These are phyloP conservation scores for Coremacera marginata DNA, from an alignment of 2,888 invertebrate species.

Conservation along the genomic window DNA sequence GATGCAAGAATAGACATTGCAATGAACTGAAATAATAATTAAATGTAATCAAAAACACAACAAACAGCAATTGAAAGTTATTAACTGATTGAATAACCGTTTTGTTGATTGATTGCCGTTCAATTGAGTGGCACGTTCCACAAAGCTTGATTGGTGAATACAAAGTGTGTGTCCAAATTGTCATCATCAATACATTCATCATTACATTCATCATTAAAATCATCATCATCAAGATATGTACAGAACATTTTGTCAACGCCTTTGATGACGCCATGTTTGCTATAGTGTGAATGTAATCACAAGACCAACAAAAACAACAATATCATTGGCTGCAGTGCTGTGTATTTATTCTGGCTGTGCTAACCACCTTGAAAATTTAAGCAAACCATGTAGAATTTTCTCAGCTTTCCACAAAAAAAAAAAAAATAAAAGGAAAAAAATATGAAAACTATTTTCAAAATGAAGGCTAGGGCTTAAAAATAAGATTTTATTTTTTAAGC, in stretches of 20 bases:
- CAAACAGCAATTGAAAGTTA: slow-evolving; percentile 13
- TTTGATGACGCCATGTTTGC: neutral
- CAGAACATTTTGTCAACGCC: neutral
- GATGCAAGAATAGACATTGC: too few relatives aligned
- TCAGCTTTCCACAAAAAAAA: too few relatives aligned
- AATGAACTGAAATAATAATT: neutral
- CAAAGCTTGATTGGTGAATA: neutral
- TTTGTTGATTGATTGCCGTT: slow-evolving; percentile 3
- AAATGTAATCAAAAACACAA: neutral
- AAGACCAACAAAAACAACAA: neutral
- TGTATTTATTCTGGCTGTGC: too few relatives aligned
- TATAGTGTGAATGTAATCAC: neutral
- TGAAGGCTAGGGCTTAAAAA: too few relatives aligned
- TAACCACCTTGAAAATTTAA: too few relatives aligned
- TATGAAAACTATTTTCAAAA: too few relatives aligned
- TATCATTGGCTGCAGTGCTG: neutral
- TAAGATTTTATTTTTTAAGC: too few relatives aligned
- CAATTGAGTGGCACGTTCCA: neutral
- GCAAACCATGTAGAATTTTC: too few relatives aligned
- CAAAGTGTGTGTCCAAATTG: neutral
- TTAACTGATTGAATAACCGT: slow-evolving; percentile 1
- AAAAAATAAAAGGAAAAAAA: too few relatives aligned
- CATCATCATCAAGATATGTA: neutral
- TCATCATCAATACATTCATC: neutral
- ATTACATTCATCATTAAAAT: too few relatives aligned